Conservation (phyloP, 1,140 invertebrate species). For the Trichonephila clavata region DNA sequence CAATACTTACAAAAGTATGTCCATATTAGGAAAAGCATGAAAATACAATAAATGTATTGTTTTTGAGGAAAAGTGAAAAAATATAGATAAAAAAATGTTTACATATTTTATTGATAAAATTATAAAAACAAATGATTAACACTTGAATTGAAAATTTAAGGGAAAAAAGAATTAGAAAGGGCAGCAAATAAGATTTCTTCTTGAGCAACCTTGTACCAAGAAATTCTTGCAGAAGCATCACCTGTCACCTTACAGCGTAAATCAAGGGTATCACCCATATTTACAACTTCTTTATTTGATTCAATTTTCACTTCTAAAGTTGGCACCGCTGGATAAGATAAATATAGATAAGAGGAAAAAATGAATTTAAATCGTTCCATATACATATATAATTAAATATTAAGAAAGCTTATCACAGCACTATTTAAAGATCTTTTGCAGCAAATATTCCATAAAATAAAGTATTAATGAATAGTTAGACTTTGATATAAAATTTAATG, state of each 20-base stretch:
- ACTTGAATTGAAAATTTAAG: too few species aligned
- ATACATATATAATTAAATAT: not conserved
- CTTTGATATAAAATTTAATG: not conserved
- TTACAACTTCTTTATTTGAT: constrained; percentile 83
- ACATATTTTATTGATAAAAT: not conserved
- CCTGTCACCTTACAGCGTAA: constrained; percentile 87
- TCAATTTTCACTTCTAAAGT: constrained; percentile 82
- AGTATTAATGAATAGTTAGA: not conserved
- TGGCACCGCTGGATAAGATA: constrained; percentile 73
- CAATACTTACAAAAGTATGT: constrained; percentile 45
- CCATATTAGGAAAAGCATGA: constrained; percentile 33
- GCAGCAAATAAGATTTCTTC: not conserved
- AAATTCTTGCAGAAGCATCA: constrained; percentile 81
- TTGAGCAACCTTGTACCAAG: constrained; percentile 83
- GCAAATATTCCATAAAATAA: not conserved
- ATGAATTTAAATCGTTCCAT: too few species aligned
- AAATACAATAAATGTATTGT: not conserved
- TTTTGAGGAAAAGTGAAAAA: not conserved
- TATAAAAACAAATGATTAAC: too few species aligned
- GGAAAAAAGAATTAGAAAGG: too few species aligned
- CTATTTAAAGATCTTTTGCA: not conserved
- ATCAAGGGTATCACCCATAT: constrained; percentile 88
- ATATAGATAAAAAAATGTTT: not conserved
- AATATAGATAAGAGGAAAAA: not conserved
- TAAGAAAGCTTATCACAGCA: not conserved